A percentile compares a stretch with the other conserved stretches of the same genome.
Evolutionary conservation across 2,113 vertebrate genomes (phyloP).

Genomic region (Damaliscus lunatus): DNA sequence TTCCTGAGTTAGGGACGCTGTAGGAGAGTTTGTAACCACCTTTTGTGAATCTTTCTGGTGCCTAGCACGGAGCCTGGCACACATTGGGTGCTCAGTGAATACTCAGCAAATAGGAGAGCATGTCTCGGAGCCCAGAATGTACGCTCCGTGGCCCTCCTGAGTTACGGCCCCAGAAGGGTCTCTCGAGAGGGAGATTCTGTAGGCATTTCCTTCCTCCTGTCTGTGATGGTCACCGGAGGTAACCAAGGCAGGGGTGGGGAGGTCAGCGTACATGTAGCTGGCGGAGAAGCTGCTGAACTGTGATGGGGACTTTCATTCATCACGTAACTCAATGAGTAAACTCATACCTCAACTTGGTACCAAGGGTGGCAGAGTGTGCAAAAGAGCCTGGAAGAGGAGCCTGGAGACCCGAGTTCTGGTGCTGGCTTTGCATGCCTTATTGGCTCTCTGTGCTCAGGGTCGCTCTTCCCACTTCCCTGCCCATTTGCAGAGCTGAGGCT

Average conservation of each 20-base stretch:
- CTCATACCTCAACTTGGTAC: not conserved
- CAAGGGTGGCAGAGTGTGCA: not conserved
- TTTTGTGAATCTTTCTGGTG: not conserved
- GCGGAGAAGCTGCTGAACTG: not conserved
- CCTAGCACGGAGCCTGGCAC: not conserved
- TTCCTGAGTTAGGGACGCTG: too few species aligned
- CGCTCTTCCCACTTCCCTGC: not conserved
- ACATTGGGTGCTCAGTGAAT: not conserved
- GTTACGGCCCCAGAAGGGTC: rapidly evolving
- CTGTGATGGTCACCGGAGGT: not conserved
- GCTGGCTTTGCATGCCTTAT: not conserved
- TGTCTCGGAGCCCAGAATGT: not conserved
- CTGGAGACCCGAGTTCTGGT: not conserved
- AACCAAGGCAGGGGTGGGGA: not conserved
- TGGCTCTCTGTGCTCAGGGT: not conserved
- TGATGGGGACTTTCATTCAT: not conserved
- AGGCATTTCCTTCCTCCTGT: not conserved
- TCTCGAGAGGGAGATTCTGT: not conserved
- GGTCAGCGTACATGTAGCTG: rapidly evolving
- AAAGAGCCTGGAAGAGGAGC: not conserved
- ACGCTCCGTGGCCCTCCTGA: not conserved
- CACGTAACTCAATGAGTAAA: not conserved
- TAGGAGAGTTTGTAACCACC: not conserved
- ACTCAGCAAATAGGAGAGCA: not conserved
- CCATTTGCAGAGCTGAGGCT: not conserved